Base-by-base conservation (phyloP, 2,797 vertebrate genomes). In the Eidolon dupreanum region DNA sequence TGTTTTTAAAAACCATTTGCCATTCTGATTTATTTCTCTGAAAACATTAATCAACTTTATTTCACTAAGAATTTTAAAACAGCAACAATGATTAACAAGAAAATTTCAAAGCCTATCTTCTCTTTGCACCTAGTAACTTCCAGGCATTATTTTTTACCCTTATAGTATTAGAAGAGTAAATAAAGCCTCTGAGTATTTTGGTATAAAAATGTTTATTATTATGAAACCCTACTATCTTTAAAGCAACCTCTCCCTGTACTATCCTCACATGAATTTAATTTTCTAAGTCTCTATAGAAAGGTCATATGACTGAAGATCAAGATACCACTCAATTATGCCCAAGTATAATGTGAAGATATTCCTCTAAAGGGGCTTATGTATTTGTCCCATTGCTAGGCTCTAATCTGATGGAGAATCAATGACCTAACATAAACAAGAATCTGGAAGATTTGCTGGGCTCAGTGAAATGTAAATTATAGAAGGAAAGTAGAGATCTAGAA, bases 251-350 rank as follows among this genome's bases (percentile, higher is more conserved):
- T 84, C 51, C 49, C 24, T 74, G 0, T 46, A 49, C 10, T 81
- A 11, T 36, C 19, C 19, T 75, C 66, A 43, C 13, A 13, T 95
- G 36, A 84, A 92, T 90, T 68, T 93, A 71, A 94, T 95, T 79
- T 86, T 78, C 75, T 33, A 1, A 61, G 19, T 9, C 26, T 89
- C 31, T 77, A 2, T 63, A 57, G 74, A 90, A 78, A 93, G 38
- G 33, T 24, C 28, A 28, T 49, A n/a, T 75, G 43, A 46, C 31
- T 71, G 24, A 88, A 90, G 79, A 66, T 70, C 77, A 83, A 94
- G n/a, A 55, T 94, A 15, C 15, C 74, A 88, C 31, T 75, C 38
- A 87, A 0, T 31, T 77, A 10, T 87, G 53, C 17, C 51, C 17
- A 13, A 49, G 51, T 28, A 57, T 79, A 10, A 49, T 73, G 33